Evolutionary conservation across 2,113 vertebrate genomes (phyloP), one percentile per base, ranked within the genome.

Genomic region (Pelmatolapia mariae): DNA sequence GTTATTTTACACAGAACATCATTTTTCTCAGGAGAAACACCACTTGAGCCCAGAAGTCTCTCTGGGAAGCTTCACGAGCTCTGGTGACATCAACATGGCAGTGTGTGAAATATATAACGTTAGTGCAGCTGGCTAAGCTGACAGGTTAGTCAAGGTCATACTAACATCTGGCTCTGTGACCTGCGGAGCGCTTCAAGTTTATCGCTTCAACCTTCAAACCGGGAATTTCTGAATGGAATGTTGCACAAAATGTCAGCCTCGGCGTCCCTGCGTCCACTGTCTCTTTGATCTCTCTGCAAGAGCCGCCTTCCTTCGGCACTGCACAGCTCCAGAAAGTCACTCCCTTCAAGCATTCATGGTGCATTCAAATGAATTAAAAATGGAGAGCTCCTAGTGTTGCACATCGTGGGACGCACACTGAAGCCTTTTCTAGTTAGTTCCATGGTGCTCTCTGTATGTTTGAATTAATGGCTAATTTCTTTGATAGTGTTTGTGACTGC

Each of bases 1-100:
- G 5, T 76, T 66, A n/a, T 66, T 66, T 38, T 66, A 66, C 31
- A n/a, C 31, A 66, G 1, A 38, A 66, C 18, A 66, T 38, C 4
- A n/a, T n/a, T 0, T 56, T 36, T 66, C 1, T 68, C 19, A 5
- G 24, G 13, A 59, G 24, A 59, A 16, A 15, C 13, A 4, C 11
- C 63, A 38, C 61, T 1, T 38, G 61, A 38, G 61, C 10, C 19
- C 33, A 38, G 61, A n/a, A 22, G 33, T 38, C 18, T 36, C 63
- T 38, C 11, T 68, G 3, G 19, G 36, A 71, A 71, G 36, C 66
- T 45, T 45, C 13, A 26, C 8, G 22, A 45, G 40, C 43, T 76
- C 22, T 0, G 2, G 68, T 18, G 68, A 18, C 15, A 45, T 76
- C 68, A 18, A 2, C 40, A 73, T 2, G 71, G 15, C 24, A 76